A percentile compares a stretch with the other conserved stretches of the same genome.
Evolutionary conservation across 2,113 vertebrate species (phyloP).

Genomic region (Regulus satrapa): DNA sequence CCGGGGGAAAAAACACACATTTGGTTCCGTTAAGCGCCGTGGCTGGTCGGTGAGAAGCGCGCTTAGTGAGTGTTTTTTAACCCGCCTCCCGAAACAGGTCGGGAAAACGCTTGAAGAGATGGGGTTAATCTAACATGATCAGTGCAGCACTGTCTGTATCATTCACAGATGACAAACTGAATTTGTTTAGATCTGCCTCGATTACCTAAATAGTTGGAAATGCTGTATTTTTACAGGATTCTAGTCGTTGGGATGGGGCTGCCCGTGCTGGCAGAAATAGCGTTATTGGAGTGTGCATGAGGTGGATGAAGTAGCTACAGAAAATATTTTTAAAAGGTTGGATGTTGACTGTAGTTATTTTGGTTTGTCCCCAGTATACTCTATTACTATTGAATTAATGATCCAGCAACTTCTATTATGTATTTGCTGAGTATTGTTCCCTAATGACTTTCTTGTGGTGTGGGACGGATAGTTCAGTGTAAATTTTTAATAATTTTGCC

Average conservation of each 20-base stretch:
- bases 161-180: background rate
- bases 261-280: background rate
- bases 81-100: rapidly evolving
- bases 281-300: rapidly evolving
- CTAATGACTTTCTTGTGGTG: background rate
- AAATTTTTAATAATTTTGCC: background rate
- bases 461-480: background rate
- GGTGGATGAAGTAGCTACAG: background rate
- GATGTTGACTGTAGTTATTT: background rate
- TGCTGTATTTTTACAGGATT: background rate
- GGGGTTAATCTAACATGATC: rapidly evolving
- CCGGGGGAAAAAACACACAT: rapidly evolving
- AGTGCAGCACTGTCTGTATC: rapidly evolving
- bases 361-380: background rate
- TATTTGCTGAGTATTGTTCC: background rate
- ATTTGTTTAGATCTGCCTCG: background rate
- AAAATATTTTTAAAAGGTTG: background rate
- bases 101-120: background rate
- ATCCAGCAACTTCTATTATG: background rate
- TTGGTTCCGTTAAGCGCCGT: background rate
- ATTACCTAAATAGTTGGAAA: background rate
- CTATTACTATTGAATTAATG: background rate
- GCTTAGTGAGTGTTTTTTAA: background rate
- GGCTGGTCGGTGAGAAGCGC: background rate
- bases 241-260: rapidly evolving